Percentiles rank a stretch among this genome's conserved stretches.
These are phyloP conservation scores for Pseudomyrmex gracilis DNA, from an alignment of 1,140 invertebrate genomes.

Conservation along the genomic window DNA sequence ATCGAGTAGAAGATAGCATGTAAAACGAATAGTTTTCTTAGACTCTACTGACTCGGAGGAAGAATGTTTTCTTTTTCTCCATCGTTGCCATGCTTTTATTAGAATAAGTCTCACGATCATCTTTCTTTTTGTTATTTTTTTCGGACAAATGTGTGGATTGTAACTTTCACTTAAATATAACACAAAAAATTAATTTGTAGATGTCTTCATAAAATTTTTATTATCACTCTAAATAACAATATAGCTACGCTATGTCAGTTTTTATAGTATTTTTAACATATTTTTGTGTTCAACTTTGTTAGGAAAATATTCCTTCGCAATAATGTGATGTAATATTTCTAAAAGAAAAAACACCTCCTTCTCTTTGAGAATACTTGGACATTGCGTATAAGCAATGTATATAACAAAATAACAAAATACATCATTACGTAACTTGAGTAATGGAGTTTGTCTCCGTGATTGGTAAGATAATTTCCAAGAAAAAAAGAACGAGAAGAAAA, in stretches of 20 bases:
- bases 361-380: background rate
- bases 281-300: background rate
- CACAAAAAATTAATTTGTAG: slow-evolving; percentile 3
- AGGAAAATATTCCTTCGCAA: background rate
- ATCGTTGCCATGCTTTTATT: slow-evolving; percentile 58
- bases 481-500: slow-evolving; percentile 17
- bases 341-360: background rate
- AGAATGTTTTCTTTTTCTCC: slow-evolving; percentile 53
- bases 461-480: background rate
- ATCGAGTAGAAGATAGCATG: slow-evolving; percentile 53
- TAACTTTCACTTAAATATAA: background rate
- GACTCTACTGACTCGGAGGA: slow-evolving; percentile 41
- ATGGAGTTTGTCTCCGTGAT: slow-evolving; percentile 13
- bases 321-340: background rate
- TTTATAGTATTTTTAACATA: slow-evolving; percentile 22
- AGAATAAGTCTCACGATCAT: slow-evolving; percentile 11
- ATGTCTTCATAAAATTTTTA: slow-evolving; percentile 39
- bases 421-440: slow-evolving; percentile 14
- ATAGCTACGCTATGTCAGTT: background rate
- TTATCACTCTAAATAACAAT: background rate
- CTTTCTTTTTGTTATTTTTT: slow-evolving; percentile 49
- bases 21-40: slow-evolving; percentile 55
- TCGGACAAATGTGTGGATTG: slow-evolving; percentile 63
- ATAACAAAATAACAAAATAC: background rate
- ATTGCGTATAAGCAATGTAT: background rate